Percentiles rank a stretch among this genome's conserved stretches.
phyloP scores from a whole-genome alignment of 2,888 invertebrate genomes.

The Andricus quercusramuli region DNA sequence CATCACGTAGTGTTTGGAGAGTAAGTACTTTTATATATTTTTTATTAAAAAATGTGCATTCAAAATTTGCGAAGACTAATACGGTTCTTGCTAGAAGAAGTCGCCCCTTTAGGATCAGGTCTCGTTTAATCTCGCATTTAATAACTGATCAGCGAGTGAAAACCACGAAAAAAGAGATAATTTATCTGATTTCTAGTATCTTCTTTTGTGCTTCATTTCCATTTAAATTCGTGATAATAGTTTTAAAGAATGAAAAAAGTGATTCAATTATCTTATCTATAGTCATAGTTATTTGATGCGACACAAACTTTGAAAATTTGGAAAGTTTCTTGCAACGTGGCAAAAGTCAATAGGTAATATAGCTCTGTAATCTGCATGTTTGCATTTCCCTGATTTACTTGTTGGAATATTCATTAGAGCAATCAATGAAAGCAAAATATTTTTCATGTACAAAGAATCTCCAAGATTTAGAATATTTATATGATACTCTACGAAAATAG shows the following conservation, averaged over 20 bases:
- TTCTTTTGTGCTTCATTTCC: neutral
- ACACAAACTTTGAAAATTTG: neutral
- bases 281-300: neutral
- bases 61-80: neutral
- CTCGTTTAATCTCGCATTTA: neutral
- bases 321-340: neutral
- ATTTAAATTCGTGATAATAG: neutral
- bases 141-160: neutral
- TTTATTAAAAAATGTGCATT: conserved; percentile 6
- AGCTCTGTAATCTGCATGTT: too few species aligned
- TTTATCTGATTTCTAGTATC: neutral
- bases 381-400: neutral
- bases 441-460: too few species aligned
- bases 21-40: conserved; percentile 64
- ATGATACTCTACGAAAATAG: too few species aligned
- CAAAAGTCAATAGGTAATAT: neutral
- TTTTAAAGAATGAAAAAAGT: neutral
- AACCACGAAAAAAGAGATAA: neutral
- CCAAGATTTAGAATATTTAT: too few species aligned
- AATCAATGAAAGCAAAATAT: neutral
- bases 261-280: neutral
- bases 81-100: neutral
- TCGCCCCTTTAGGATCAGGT: neutral
- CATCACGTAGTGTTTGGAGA: conserved; percentile 78
- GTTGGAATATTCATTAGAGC: neutral